phyloP scores from a whole-genome alignment of 1,140 invertebrate species.

The Nephila pilipes region DNA sequence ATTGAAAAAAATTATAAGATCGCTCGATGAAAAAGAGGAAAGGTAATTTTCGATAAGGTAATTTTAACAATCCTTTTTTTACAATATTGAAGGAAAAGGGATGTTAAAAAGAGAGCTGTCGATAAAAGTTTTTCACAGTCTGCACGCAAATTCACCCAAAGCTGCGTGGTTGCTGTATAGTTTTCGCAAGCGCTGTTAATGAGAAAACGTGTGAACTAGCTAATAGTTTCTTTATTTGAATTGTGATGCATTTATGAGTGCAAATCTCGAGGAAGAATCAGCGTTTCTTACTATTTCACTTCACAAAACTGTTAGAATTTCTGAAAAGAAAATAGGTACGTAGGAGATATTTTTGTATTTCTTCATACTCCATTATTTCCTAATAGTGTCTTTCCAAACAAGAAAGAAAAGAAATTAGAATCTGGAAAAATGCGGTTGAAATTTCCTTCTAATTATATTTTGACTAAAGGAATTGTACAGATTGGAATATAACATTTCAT shows the following conservation, averaged over 20 bases:
- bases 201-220: neutral
- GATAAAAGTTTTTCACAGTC: slow-evolving; percentile 44
- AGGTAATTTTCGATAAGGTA: slow-evolving; percentile 69
- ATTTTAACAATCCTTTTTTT: slow-evolving; percentile 62
- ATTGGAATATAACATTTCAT: too few species aligned
- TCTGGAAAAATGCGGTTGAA: too few species aligned
- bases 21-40: slow-evolving; percentile 8
- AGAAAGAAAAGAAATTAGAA: too few species aligned
- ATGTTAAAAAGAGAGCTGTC: slow-evolving; percentile 34
- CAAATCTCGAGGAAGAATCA: too few species aligned
- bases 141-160: slow-evolving; percentile 25
- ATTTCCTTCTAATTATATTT: too few species aligned
- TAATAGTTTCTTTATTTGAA: slow-evolving; percentile 1
- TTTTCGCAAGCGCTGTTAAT: neutral
- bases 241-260: neutral
- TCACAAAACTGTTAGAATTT: too few species aligned
- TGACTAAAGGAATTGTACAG: too few species aligned
- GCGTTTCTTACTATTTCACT: too few species aligned
- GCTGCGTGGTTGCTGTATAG: neutral
- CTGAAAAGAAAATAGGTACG: too few species aligned
- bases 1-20: slow-evolving; percentile 45
- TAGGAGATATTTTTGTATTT: too few species aligned
- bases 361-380: too few species aligned
- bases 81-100: neutral
- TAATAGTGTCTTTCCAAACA: too few species aligned